Evolutionary conservation across 2,797 vertebrate species (phyloP).

Genomic region (Malacoraja senta): DNA sequence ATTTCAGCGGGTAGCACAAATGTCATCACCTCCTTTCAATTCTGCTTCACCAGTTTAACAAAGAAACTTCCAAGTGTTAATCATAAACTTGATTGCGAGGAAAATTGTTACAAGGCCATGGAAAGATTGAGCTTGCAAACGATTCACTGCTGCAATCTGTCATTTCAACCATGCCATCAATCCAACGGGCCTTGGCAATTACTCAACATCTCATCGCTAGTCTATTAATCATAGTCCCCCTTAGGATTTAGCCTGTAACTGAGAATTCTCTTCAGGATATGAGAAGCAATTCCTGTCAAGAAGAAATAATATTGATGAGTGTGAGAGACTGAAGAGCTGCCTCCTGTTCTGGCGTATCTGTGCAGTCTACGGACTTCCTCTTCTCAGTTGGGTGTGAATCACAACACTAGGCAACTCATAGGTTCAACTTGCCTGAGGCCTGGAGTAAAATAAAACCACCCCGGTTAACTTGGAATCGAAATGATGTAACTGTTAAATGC

Average conservation of each 20-base stretch:
- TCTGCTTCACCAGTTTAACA: neutral
- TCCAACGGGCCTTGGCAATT: neutral
- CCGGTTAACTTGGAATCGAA: neutral
- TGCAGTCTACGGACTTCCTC: constrained; percentile 39
- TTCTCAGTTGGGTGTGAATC: constrained; percentile 41
- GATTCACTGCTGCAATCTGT: neutral
- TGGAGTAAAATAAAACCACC: neutral
- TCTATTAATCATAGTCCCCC: neutral
- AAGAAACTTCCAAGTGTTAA: neutral
- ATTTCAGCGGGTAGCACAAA: neutral
- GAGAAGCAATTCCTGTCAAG: constrained; percentile 35
- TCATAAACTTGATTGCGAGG: neutral
- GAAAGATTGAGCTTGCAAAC: neutral
- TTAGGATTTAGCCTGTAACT: constrained; percentile 2
- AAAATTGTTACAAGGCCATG: neutral
- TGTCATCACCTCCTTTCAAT: neutral
- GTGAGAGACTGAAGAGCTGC: neutral
- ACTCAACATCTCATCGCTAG: neutral
- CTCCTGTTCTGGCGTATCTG: neutral
- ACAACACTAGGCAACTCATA: constrained; percentile 24
- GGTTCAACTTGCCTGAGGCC: neutral
- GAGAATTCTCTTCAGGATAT: constrained; percentile 23
- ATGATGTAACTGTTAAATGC: neutral
- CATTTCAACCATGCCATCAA: neutral
- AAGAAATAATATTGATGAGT: constrained; percentile 22